Percentiles rank a stretch among this genome's conserved stretches.
These are phyloP conservation scores for Nemotelus nigrinus DNA, from an alignment of 2,888 invertebrate species.

Conservation along the genomic window DNA sequence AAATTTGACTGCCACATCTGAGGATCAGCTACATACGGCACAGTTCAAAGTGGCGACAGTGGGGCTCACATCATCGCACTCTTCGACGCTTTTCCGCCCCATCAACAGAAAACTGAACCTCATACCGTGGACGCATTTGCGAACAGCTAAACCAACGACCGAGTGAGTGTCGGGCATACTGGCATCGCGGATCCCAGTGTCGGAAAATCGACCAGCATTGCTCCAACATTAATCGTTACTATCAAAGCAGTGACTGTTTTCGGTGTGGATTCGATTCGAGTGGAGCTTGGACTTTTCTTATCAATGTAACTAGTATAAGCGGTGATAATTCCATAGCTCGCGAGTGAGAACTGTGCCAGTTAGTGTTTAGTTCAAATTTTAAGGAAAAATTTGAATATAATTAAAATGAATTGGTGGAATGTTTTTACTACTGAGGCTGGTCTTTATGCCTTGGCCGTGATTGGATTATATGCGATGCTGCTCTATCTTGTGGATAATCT, in stretches of 20 bases:
- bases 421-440: slow-evolving; percentile 15
- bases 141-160: neutral
- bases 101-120: slow-evolving; percentile 2
- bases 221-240: no score
- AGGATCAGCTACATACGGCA: no score
- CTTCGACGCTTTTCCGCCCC: slow-evolving; percentile 15
- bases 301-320: neutral
- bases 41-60: neutral
- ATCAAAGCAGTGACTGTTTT: no score
- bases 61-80: slow-evolving; percentile 15
- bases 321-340: neutral
- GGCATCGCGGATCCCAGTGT: neutral
- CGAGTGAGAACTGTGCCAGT: neutral
- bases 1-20: no score
- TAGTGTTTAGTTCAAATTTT: neutral
- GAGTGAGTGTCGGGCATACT: neutral
- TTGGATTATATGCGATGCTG: slow-evolving; percentile 68
- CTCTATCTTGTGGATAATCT: slow-evolving; percentile 70
- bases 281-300: neutral
- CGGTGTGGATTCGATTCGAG: no score
- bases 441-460: slow-evolving; percentile 61
- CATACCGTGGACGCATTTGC: slow-evolving; percentile 3
- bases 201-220: neutral
- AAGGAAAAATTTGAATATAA: neutral
- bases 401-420: slow-evolving; percentile 32